These are phyloP conservation scores for Pseudomyrmex concolor DNA, from an alignment of 1,140 invertebrate species.

Conservation along the genomic window DNA sequence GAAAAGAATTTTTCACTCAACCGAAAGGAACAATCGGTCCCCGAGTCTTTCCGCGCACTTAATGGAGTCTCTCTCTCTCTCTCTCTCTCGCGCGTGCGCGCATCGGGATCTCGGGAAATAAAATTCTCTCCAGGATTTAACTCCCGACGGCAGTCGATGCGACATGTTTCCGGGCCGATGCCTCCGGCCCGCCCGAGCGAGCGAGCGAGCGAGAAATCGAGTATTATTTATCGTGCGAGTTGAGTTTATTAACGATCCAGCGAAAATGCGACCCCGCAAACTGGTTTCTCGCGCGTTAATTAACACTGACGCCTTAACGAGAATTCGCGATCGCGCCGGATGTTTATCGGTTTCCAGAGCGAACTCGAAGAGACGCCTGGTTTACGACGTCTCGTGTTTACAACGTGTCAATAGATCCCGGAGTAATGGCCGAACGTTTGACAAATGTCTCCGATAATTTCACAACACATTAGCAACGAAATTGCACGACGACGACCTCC, in stretches of 20 bases:
- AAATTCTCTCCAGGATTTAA: constrained; percentile 55
- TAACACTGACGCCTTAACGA: constrained; percentile 56
- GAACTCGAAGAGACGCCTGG: neutral
- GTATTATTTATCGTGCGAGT: constrained; percentile 53
- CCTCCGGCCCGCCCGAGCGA: neutral
- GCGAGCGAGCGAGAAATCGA: constrained; percentile 27
- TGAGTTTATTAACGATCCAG: constrained; percentile 60
- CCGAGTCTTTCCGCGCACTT: constrained; percentile 11
- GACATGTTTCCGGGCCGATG: constrained; percentile 66
- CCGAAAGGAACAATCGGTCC: constrained; percentile 62
- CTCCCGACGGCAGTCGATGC: constrained; percentile 45
- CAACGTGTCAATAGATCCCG: neutral
- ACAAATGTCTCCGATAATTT: constrained; percentile 37
- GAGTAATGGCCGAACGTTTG: neutral
- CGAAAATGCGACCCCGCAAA: constrained; percentile 41
- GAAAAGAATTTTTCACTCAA: constrained; percentile 65
- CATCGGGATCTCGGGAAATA: constrained; percentile 37
- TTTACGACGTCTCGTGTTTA: constrained; percentile 9
- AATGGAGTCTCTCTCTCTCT: constrained; percentile 25
- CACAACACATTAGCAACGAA: constrained; percentile 13
- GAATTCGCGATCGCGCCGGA: neutral
- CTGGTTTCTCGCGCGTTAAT: constrained; percentile 56
- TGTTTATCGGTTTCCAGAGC: constrained; percentile 29
- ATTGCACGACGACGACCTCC: neutral
- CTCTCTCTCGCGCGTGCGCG: neutral